These are phyloP conservation scores for Urocolius indicus DNA, from an alignment of 2,113 vertebrate genomes.

Conservation along the genomic window DNA sequence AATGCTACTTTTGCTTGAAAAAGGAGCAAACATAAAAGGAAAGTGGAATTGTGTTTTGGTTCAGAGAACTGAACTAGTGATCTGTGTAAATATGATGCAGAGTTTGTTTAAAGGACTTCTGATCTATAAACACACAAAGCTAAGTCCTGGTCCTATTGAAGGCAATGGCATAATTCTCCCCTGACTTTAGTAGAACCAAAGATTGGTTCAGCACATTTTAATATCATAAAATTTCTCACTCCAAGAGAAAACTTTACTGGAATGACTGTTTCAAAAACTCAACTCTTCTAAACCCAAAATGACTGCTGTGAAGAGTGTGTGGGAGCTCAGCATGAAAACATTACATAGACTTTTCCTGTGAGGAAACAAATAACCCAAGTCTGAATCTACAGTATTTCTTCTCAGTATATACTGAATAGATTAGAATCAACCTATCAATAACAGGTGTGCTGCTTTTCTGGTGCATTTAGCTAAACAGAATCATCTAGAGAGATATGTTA, in stretches of 20 bases:
- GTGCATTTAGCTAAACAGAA: neutral
- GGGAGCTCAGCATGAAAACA: neutral
- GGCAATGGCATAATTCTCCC: neutral
- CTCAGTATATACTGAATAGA: neutral
- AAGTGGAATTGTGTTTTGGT: neutral
- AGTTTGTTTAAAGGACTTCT: slow-evolving; percentile 32
- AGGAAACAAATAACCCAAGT: neutral
- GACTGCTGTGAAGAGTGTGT: neutral
- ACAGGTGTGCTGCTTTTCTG: neutral
- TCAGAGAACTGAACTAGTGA: slow-evolving; percentile 33
- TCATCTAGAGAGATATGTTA: neutral
- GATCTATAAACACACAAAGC: neutral
- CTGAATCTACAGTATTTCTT: neutral
- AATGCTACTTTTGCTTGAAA: neutral
- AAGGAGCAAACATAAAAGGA: slow-evolving; percentile 11
- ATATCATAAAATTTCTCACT: neutral
- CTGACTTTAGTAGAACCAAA: neutral
- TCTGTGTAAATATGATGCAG: neutral
- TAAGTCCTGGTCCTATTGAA: neutral
- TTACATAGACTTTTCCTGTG: neutral
- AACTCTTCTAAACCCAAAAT: neutral
- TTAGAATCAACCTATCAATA: neutral
- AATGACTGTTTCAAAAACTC: neutral
- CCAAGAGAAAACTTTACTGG: neutral
- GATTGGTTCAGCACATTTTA: neutral